Conservation (phyloP, 2,888 invertebrate genomes). For the Heteropelma amictum region DNA sequence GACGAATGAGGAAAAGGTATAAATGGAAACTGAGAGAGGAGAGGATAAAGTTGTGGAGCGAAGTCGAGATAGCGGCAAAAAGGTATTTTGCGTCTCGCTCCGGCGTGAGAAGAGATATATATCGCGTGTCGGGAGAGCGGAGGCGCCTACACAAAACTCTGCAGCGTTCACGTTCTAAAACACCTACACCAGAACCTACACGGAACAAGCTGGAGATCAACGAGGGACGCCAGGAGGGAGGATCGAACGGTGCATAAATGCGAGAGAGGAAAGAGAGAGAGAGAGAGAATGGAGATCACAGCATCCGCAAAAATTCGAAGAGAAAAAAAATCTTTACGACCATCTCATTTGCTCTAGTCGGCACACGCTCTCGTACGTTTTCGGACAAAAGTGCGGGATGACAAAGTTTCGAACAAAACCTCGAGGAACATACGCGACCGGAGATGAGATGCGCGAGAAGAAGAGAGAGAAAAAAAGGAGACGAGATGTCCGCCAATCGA, state of each 20-base stretch:
- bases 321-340: not conserved
- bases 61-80: constrained; percentile 49
- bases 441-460: too few relatives aligned
- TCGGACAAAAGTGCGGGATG: too few relatives aligned
- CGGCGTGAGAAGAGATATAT: constrained; percentile 48
- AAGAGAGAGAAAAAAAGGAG: too few relatives aligned
- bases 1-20: not conserved
- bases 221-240: constrained; percentile 10
- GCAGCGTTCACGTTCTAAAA: constrained; percentile 59
- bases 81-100: constrained; percentile 40
- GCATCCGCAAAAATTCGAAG: not conserved
- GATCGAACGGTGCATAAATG: not conserved
- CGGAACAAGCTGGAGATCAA: constrained; percentile 38
- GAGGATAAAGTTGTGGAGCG: constrained; percentile 33
- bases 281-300: constrained; percentile 8
- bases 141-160: constrained; percentile 52
- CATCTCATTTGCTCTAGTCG: too few relatives aligned
- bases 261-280: not conserved
- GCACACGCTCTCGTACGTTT: too few relatives aligned
- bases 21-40: constrained; percentile 7
- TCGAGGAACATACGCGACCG: too few relatives aligned
- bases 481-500: too few relatives aligned
- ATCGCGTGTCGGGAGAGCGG: not conserved
- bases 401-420: too few relatives aligned
- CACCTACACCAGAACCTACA: constrained; percentile 64